Percentiles rank a stretch among this genome's conserved stretches.
phyloP scores from a whole-genome alignment of 2,888 invertebrate genomes.

The Andricus quercusramuli region DNA sequence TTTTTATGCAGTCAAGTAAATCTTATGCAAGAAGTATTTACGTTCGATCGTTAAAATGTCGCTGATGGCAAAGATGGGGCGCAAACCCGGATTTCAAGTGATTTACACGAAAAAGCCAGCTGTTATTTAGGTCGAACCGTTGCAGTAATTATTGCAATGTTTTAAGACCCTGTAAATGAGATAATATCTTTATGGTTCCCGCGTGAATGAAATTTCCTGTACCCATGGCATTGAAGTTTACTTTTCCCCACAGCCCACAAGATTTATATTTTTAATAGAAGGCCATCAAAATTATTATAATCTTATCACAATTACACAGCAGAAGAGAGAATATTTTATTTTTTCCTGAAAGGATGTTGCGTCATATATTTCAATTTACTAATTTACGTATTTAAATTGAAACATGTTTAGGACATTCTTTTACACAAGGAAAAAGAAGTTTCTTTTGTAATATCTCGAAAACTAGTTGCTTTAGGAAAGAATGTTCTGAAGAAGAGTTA shows the following conservation, averaged over 20 bases:
- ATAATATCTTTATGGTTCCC: slow-evolving; percentile 39
- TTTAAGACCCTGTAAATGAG: slow-evolving; percentile 38
- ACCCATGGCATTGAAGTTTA: slow-evolving; percentile 22
- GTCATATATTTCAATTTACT: too few relatives aligned
- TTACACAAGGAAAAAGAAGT: too few relatives aligned
- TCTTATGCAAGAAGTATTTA: slow-evolving; percentile 12
- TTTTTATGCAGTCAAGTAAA: slow-evolving; percentile 19
- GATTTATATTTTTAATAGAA: not conserved
- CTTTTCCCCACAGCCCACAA: slow-evolving; percentile 1
- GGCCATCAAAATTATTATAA: not conserved
- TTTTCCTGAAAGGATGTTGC: too few relatives aligned
- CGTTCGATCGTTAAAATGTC: slow-evolving; percentile 20
- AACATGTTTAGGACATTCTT: too few relatives aligned
- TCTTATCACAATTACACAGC: slow-evolving; percentile 1
- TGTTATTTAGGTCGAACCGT: not conserved
- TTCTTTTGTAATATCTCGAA: too few relatives aligned
- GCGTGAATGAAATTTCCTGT: slow-evolving; percentile 29
- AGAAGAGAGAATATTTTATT: not conserved
- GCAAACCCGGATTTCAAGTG: slow-evolving; percentile 2
- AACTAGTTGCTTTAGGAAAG: too few relatives aligned
- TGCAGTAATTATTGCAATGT: slow-evolving; percentile 24
- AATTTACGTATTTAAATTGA: too few relatives aligned
- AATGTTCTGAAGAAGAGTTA: too few relatives aligned
- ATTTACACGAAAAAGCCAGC: slow-evolving; percentile 17
- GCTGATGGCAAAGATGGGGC: not conserved